phyloP scores from a whole-genome alignment of 1,140 invertebrate genomes.

The Lysiphlebus fabarum region DNA sequence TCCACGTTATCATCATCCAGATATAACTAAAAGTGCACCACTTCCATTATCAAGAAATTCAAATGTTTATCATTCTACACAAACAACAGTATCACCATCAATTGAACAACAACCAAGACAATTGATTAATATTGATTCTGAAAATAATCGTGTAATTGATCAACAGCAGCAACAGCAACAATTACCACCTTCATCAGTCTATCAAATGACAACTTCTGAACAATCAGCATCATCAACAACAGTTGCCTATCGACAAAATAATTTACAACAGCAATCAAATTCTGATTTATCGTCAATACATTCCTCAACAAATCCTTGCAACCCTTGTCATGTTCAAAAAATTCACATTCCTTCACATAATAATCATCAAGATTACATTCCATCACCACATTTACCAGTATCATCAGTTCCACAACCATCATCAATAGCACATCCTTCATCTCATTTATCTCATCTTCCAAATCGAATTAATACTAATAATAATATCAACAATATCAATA shows the following conservation, averaged over 20 bases:
- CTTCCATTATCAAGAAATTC: slow-evolving; percentile 42
- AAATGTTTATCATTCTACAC: slow-evolving; percentile 36
- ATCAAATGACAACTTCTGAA: slow-evolving; percentile 9
- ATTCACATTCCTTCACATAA: slow-evolving; percentile 49
- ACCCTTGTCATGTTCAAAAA: slow-evolving; percentile 28
- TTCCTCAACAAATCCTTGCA: slow-evolving; percentile 33
- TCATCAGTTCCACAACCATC: slow-evolving; percentile 14
- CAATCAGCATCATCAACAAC: slow-evolving; percentile 2
- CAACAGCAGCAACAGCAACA: slow-evolving; percentile 24
- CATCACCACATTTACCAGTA: slow-evolving; percentile 39
- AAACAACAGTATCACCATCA: slow-evolving; percentile 30
- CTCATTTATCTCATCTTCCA: slow-evolving; percentile 27
- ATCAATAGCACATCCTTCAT: slow-evolving; percentile 7
- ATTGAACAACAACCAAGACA: slow-evolving; percentile 20
- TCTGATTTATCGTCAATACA: slow-evolving; percentile 25
- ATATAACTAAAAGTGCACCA: slow-evolving; percentile 49
- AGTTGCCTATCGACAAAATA: slow-evolving; percentile 2
- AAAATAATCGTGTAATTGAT: not conserved
- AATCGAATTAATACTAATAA: slow-evolving; percentile 35
- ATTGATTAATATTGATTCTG: not conserved
- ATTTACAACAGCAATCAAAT: slow-evolving; percentile 18
- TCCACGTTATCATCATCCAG: slow-evolving; percentile 49
- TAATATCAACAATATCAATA: slow-evolving; percentile 10
- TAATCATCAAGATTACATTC: slow-evolving; percentile 47
- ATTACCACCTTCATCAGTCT: slow-evolving; percentile 8